Conservation (phyloP, 2,113 vertebrate species). For the Syrrhaptes paradoxus region DNA sequence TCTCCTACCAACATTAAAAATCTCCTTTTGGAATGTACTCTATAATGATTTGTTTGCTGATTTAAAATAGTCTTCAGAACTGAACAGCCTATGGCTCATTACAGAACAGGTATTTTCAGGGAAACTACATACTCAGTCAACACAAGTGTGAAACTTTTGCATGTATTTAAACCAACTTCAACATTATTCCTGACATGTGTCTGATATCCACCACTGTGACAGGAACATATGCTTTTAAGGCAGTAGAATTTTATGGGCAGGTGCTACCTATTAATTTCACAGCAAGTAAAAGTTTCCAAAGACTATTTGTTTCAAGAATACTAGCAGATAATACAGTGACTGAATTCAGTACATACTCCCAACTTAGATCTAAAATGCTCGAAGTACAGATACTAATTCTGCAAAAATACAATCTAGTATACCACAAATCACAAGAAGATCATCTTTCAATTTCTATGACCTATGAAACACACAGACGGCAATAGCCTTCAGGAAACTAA, state of each 20-base stretch:
- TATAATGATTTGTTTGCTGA: not conserved
- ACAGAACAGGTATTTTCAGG: not conserved
- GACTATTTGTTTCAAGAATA: not conserved
- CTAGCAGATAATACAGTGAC: not conserved
- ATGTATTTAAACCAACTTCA: not conserved
- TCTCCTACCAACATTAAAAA: not conserved
- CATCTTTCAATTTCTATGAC: not conserved
- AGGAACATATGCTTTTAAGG: not conserved
- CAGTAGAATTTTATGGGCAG: not conserved
- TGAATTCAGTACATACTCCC: not conserved
- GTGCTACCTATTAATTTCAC: not conserved
- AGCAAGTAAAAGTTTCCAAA: not conserved
- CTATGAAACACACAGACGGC: constrained; percentile 2
- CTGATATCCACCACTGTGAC: not conserved
- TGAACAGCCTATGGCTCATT: not conserved
- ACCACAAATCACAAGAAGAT: not conserved
- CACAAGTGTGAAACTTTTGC: not conserved
- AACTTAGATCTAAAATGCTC: not conserved
- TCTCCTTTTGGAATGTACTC: not conserved
- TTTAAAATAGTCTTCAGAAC: not conserved
- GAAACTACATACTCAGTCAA: not conserved
- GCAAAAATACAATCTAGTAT: not conserved
- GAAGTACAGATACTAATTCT: not conserved
- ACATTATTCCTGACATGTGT: not conserved
- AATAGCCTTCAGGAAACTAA: constrained; percentile 4